Conservation (phyloP, 1,140 invertebrate genomes). For the Cherax destructor region DNA sequence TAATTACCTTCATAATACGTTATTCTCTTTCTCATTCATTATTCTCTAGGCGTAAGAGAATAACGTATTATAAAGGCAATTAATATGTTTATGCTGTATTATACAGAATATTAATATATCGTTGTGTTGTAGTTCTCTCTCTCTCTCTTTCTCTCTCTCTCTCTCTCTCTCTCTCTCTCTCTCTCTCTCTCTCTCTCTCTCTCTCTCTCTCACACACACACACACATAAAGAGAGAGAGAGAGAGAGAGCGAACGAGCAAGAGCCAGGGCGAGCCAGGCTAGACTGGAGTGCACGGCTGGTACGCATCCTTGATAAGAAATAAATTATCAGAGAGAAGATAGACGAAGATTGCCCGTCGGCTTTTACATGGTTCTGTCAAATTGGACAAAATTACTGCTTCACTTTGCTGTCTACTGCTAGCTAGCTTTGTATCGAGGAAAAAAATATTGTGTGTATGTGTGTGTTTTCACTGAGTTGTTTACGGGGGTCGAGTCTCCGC, state of each 20-base stretch:
- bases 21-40: too few relatives aligned
- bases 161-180: not conserved
- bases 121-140: too few relatives aligned
- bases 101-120: too few relatives aligned
- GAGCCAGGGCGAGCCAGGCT: not conserved
- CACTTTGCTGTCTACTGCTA: not conserved
- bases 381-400: not conserved
- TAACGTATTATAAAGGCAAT: too few relatives aligned
- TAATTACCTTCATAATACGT: too few relatives aligned
- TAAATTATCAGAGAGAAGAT: not conserved
- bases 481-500: too few relatives aligned
- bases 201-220: conserved; percentile 7
- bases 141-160: too few relatives aligned
- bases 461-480: too few relatives aligned
- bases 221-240: not conserved
- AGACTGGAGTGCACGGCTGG: not conserved
- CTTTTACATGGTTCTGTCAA: not conserved
- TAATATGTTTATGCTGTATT: too few relatives aligned
- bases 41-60: too few relatives aligned
- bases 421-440: too few relatives aligned
- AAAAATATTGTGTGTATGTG: too few relatives aligned
- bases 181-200: conserved; percentile 2
- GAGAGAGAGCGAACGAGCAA: not conserved
- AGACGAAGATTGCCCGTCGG: not conserved
- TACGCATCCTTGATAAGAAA: not conserved